These are phyloP conservation scores for Drosophila insularis DNA, from an alignment of 1,140 invertebrate genomes.

Conservation along the genomic window DNA sequence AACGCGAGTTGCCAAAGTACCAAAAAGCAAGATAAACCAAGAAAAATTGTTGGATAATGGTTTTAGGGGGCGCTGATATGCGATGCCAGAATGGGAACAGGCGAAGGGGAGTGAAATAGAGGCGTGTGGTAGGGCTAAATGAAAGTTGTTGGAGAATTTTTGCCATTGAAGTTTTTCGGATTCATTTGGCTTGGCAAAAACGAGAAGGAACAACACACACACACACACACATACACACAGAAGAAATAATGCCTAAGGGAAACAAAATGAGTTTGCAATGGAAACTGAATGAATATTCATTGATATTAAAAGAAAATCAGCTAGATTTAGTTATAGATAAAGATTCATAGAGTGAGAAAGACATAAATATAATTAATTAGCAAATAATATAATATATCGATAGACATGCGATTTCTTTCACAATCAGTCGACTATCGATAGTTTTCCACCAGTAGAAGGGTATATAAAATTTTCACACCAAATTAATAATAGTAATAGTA, in stretches of 20 bases:
- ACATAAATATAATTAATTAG: too few relatives aligned
- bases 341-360: background rate
- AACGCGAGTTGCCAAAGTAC: conserved; percentile 52
- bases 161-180: conserved; percentile 3
- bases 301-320: conserved; percentile 33
- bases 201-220: too few relatives aligned
- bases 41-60: conserved; percentile 34
- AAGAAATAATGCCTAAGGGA: background rate
- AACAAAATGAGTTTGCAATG: conserved; percentile 19
- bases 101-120: background rate
- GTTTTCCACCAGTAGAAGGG: too few relatives aligned
- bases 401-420: too few relatives aligned
- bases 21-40: conserved; percentile 73
- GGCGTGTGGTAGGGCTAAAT: background rate
- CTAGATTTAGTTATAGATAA: background rate
- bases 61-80: conserved; percentile 2
- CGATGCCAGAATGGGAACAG: background rate
- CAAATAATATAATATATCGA: too few relatives aligned
- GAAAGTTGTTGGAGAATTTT: conserved; percentile 36
- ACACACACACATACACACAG: too few relatives aligned
- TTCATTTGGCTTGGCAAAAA: conserved; percentile 3
- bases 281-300: conserved; percentile 42
- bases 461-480: too few relatives aligned
- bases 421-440: too few relatives aligned
- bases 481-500: too few relatives aligned